Evolutionary conservation across 2,113 vertebrate genomes (phyloP).

Genomic region (Dicentrarchus labrax): DNA sequence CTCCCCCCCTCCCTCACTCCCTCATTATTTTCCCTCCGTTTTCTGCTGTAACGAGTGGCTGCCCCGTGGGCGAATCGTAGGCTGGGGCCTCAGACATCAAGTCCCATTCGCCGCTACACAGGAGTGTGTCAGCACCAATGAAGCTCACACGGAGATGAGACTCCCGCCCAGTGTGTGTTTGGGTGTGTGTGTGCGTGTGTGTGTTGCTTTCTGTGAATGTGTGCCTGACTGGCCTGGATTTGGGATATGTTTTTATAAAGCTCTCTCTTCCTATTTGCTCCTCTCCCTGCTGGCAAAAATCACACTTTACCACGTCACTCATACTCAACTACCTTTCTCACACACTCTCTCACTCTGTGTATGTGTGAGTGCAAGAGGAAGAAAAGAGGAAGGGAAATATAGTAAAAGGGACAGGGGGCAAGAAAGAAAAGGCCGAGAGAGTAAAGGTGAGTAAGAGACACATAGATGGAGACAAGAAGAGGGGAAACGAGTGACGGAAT

Average conservation of each 20-base stretch:
- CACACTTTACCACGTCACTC: slow-evolving; percentile 48
- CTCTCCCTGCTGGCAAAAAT: slow-evolving; percentile 39
- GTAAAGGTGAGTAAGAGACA: neutral
- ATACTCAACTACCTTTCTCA: slow-evolving; percentile 16
- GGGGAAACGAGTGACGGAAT: slow-evolving; percentile 35
- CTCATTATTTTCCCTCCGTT: slow-evolving; percentile 58
- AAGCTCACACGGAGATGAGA: slow-evolving; percentile 72
- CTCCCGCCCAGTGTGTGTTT: slow-evolving; percentile 46
- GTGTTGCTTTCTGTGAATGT: slow-evolving; percentile 31
- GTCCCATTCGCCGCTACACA: slow-evolving; percentile 71
- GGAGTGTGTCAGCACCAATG: slow-evolving; percentile 76
- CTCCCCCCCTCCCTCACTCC: slow-evolving; percentile 21
- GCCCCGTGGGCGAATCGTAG: slow-evolving; percentile 74
- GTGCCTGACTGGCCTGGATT: slow-evolving; percentile 54
- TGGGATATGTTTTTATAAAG: slow-evolving; percentile 59
- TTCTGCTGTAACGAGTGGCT: slow-evolving; percentile 75
- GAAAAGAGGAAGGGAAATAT: neutral
- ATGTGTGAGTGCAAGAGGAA: neutral
- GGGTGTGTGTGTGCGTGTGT: slow-evolving; percentile 41
- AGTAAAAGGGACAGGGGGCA: neutral
- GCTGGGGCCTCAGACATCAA: slow-evolving; percentile 77
- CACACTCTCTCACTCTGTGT: neutral
- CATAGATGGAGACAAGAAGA: neutral
- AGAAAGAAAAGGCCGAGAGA: neutral
- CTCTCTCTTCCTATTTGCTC: slow-evolving; percentile 43